Percentiles rank a stretch among this genome's conserved stretches.
phyloP scores from a whole-genome alignment of 2,113 vertebrate genomes.

The Neopipo cinnamomea region DNA sequence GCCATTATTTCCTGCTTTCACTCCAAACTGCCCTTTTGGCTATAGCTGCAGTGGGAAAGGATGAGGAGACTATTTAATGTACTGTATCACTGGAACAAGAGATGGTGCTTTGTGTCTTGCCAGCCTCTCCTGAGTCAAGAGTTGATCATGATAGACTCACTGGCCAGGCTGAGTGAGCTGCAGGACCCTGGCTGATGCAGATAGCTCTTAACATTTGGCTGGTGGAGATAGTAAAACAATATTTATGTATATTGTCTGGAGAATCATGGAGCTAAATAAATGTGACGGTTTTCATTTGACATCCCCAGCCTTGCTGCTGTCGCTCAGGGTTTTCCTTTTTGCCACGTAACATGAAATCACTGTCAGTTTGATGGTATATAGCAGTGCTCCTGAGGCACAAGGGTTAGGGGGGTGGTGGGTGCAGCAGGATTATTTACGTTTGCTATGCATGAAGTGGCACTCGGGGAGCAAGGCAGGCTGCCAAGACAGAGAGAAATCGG shows the following conservation, averaged over 20 bases:
- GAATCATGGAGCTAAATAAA: slow-evolving; percentile 39
- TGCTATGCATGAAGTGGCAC: slow-evolving; percentile 16
- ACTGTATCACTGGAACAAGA: not conserved
- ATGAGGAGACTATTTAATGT: not conserved
- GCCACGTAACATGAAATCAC: slow-evolving; percentile 44
- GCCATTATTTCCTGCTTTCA: not conserved
- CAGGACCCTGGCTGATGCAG: slow-evolving; percentile 8
- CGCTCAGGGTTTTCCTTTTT: slow-evolving; percentile 36
- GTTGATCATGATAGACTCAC: not conserved
- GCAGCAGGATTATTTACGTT: slow-evolving; percentile 8
- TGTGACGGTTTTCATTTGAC: slow-evolving; percentile 47
- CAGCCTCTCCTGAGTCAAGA: not conserved
- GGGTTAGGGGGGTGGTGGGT: slow-evolving; percentile 29
- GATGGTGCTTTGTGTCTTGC: not conserved
- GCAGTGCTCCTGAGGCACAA: slow-evolving; percentile 10
- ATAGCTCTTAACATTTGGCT: not conserved
- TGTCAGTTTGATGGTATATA: slow-evolving; percentile 34
- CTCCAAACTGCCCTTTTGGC: not conserved
- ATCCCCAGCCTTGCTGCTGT: slow-evolving; percentile 49
- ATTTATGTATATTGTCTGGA: slow-evolving; percentile 38
- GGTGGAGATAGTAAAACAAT: not conserved
- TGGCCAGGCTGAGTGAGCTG: not conserved
- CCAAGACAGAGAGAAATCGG: not conserved
- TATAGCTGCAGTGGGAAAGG: not conserved
- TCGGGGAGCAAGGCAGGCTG: not conserved